These are phyloP conservation scores for Gallinago media DNA, from an alignment of 2,113 vertebrate genomes.

Conservation along the genomic window DNA sequence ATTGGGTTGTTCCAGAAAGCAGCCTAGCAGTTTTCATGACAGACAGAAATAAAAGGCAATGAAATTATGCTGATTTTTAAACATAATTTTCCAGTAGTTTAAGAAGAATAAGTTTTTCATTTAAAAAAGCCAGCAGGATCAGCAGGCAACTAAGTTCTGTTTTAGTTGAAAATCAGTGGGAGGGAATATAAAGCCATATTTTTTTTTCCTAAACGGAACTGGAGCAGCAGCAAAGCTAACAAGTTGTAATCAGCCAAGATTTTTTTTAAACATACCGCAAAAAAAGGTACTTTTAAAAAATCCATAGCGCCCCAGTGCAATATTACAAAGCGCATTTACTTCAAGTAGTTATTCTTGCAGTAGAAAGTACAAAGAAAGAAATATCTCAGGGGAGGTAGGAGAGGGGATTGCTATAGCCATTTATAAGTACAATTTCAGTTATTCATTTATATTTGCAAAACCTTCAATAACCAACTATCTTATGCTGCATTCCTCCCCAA, in stretches of 20 bases:
- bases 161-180: conserved; percentile 85
- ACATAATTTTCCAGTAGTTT: conserved; percentile 86
- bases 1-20: conserved; percentile 51
- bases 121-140: conserved; percentile 83
- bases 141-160: conserved; percentile 83
- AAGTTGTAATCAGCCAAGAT: conserved; percentile 74
- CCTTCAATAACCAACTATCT: not conserved
- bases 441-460: not conserved
- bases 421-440: not conserved
- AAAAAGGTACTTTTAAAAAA: conserved; percentile 55
- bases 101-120: conserved; percentile 85
- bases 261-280: conserved; percentile 36
- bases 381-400: not conserved
- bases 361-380: not conserved
- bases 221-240: conserved; percentile 77
- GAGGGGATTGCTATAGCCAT: not conserved
- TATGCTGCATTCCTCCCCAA: not conserved
- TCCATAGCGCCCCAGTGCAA: not conserved
- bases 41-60: conserved; percentile 77
- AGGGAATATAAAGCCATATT: conserved; percentile 79
- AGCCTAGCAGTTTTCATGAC: conserved; percentile 66
- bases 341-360: conserved; percentile 16
- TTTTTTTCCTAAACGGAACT: conserved; percentile 76
- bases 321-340: conserved; percentile 24
- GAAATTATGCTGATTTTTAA: conserved; percentile 85